Evolutionary conservation across 1,140 invertebrate species (phyloP).

Genomic region (Habropoda laboriosa): DNA sequence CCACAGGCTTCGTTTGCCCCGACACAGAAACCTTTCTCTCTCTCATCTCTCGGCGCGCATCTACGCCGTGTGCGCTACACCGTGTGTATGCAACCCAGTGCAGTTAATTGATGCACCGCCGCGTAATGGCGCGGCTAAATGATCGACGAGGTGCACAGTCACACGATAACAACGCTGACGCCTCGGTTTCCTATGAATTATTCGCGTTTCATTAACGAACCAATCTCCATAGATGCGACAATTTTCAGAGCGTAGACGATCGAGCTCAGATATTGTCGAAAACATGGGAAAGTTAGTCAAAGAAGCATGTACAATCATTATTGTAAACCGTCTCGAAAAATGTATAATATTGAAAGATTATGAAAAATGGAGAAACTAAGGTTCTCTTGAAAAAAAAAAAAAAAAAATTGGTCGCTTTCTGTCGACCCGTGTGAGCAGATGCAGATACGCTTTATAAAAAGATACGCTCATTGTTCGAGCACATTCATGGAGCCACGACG

Average conservation of each 20-base stretch:
- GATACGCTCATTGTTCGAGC: background rate
- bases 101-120: slow-evolving; percentile 60
- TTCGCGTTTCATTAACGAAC: slow-evolving; percentile 22
- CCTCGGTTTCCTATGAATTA: slow-evolving; percentile 17
- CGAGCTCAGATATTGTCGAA: background rate
- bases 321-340: background rate
- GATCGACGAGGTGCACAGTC: slow-evolving; percentile 57
- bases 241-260: background rate
- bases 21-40: slow-evolving; percentile 59
- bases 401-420: background rate
- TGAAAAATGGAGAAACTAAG: background rate
- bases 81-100: background rate
- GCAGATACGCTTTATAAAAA: background rate
- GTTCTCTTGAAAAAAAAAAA: no score
- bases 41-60: slow-evolving; percentile 18
- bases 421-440: background rate
- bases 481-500: slow-evolving; percentile 16
- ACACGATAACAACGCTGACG: slow-evolving; percentile 31
- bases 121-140: slow-evolving; percentile 58
- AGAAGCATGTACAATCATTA: background rate
- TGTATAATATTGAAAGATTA: background rate
- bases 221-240: background rate
- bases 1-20: slow-evolving; percentile 52
- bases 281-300: background rate
- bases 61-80: background rate